Percentiles rank a stretch among this genome's conserved stretches.
Conservation (phyloP, 2,113 vertebrate species). For the Brachypodius melanocephalos region DNA sequence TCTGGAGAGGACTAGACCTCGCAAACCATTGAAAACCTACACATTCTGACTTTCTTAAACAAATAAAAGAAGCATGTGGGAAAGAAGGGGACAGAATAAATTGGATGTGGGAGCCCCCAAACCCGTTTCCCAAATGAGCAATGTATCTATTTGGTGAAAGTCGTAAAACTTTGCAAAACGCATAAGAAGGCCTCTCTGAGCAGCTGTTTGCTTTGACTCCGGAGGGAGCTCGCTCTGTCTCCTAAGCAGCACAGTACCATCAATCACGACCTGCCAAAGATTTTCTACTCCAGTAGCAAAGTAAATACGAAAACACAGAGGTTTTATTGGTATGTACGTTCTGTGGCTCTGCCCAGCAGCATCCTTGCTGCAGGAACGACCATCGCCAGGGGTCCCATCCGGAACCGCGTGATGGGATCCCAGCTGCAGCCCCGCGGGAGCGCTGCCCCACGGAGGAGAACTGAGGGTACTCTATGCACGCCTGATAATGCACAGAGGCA, state of each 20-base stretch:
- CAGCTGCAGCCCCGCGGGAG: neutral
- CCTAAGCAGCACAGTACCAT: conserved; percentile 50
- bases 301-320: conserved; percentile 47
- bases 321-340: neutral
- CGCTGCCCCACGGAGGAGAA: neutral
- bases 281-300: conserved; percentile 53
- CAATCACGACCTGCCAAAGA: conserved; percentile 41
- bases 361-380: neutral
- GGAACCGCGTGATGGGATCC: neutral
- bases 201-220: conserved; percentile 57
- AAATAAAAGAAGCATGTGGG: conserved; percentile 37
- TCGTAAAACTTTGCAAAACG: conserved; percentile 46
- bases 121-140: conserved; percentile 38
- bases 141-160: conserved; percentile 50
- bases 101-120: conserved; percentile 54
- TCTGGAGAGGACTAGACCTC: neutral
- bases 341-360: neutral
- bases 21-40: neutral
- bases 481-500: neutral
- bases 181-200: conserved; percentile 33
- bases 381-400: neutral
- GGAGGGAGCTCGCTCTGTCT: conserved; percentile 30
- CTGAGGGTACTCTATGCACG: fast-evolving
- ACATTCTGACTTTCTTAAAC: conserved; percentile 33
- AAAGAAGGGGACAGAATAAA: conserved; percentile 40